phyloP scores from a whole-genome alignment of 1,140 invertebrate genomes.

The Drosophila kanapiae region DNA sequence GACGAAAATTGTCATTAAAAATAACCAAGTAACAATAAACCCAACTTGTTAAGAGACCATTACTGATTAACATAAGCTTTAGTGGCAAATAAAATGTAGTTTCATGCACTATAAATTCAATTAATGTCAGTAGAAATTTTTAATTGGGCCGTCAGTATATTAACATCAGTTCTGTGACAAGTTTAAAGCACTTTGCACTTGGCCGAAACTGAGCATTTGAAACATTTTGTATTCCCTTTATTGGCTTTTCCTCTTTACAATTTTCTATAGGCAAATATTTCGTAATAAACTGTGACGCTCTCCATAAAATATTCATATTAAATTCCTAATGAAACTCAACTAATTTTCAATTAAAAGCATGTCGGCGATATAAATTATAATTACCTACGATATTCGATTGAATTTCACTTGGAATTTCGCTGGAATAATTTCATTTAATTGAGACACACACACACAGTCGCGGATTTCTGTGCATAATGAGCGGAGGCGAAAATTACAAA shows the following conservation, averaged over 20 bases:
- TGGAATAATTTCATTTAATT: constrained; percentile 50
- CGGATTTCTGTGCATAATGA: constrained; percentile 46
- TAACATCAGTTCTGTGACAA: constrained; percentile 10
- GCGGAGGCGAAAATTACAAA: constrained; percentile 48
- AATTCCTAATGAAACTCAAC: constrained; percentile 35
- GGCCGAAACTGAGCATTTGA: no score
- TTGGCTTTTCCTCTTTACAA: not conserved
- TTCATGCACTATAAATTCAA: constrained; percentile 13
- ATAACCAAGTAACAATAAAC: constrained; percentile 12
- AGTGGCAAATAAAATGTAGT: constrained; percentile 15
- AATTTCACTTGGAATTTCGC: constrained; percentile 46
- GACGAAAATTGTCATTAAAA: constrained; percentile 5
- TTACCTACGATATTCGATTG: constrained; percentile 23
- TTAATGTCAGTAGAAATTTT: constrained; percentile 13
- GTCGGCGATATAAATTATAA: constrained; percentile 19
- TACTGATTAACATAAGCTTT: constrained; percentile 5
- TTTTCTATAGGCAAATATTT: not conserved
- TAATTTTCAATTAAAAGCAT: constrained; percentile 21
- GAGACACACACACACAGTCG: constrained; percentile 27
- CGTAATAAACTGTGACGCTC: not conserved
- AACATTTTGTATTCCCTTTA: not conserved
- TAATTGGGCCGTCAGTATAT: constrained; percentile 1
- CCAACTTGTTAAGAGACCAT: not conserved
- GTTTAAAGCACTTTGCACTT: not conserved
- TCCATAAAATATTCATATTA: constrained; percentile 21